These are phyloP conservation scores for Aleadryas rufinucha DNA, from an alignment of 2,113 vertebrate species.

Conservation along the genomic window DNA sequence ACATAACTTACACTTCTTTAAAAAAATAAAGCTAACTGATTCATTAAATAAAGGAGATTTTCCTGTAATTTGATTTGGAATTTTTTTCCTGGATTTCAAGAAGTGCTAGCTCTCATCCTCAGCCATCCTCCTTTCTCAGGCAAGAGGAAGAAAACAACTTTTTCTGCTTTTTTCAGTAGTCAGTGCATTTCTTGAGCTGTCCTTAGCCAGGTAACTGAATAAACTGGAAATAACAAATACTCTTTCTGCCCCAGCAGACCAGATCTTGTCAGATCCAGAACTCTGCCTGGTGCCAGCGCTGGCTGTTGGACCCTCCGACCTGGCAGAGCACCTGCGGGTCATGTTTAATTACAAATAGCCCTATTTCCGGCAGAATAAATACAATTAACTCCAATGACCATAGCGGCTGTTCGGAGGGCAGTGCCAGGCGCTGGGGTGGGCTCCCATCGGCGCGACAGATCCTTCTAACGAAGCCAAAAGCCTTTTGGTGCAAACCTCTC, in stretches of 20 bases:
- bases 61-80: neutral
- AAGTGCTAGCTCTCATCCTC: neutral
- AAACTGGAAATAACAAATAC: neutral
- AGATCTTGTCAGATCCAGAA: neutral
- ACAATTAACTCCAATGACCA: neutral
- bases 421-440: neutral
- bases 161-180: neutral
- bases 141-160: neutral
- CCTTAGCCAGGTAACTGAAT: neutral
- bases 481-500: neutral
- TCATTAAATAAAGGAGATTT: neutral
- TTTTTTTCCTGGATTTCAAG: neutral
- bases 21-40: neutral
- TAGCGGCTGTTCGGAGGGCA: accelerated
- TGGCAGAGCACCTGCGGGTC: neutral
- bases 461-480: neutral
- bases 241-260: neutral
- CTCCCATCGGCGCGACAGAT: accelerated
- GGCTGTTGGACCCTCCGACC: neutral
- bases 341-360: neutral
- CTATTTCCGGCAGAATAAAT: neutral
- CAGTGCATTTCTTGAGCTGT: neutral
- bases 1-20: neutral
- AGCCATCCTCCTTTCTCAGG: neutral
- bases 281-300: accelerated